Evolutionary conservation across 2,797 vertebrate genomes (phyloP).

Genomic region (Falco concolor): DNA sequence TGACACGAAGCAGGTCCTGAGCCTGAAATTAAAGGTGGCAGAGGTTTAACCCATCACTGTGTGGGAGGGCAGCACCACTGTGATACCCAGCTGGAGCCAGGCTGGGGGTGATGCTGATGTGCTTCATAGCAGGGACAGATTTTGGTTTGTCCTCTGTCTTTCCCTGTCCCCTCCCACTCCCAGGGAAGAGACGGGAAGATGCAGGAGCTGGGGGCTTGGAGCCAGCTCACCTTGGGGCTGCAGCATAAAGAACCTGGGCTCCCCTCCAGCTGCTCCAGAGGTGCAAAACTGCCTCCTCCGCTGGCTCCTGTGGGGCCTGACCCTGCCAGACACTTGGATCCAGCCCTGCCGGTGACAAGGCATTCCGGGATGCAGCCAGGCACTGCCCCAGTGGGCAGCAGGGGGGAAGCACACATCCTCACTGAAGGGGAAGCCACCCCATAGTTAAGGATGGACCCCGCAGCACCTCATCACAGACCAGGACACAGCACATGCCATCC

Average conservation of each 20-base stretch:
- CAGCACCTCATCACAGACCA: background rate
- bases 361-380: background rate
- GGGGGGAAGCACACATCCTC: too few species aligned
- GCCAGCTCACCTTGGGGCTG: background rate
- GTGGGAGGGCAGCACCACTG: accelerated
- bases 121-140: background rate
- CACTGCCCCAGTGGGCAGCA: accelerated
- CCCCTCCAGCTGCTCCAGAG: background rate
- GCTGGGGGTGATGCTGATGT: background rate
- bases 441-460: background rate
- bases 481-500: background rate
- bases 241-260: background rate
- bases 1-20: slow-evolving; percentile 20
- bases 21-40: background rate
- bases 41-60: background rate
- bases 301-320: accelerated
- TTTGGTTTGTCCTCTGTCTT: background rate
- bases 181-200: accelerated
- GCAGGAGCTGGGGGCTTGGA: background rate
- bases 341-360: background rate
- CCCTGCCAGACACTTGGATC: background rate
- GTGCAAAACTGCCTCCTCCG: background rate
- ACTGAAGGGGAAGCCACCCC: background rate
- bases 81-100: background rate
- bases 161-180: background rate